Evolutionary conservation across 2,797 vertebrate genomes (phyloP), one percentile per base, ranked within the genome.

Genomic region (Sphenodon punctatus): DNA sequence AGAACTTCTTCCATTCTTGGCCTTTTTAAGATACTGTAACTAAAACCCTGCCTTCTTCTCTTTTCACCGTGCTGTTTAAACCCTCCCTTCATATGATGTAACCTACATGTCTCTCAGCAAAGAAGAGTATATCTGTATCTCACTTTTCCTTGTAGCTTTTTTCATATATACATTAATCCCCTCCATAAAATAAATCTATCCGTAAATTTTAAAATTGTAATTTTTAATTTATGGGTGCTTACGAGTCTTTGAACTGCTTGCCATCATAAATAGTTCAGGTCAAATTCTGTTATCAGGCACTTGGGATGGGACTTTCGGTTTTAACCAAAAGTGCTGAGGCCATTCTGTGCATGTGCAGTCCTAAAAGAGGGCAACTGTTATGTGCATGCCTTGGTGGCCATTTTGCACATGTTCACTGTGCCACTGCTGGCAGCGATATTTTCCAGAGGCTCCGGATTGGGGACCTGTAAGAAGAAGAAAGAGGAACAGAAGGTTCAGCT

Each of bases 221-320:
- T 86, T 46, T 38, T 51, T 48, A 53, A 20, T 17, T 1, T 0
- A 6, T 9, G 34, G 45, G 48, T 30, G 17, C 11, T 1, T 3
- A 17, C 38, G 14, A 2, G 10, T 12, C 20, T 51, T 7, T 45
- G 59, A 39, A 17, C 38, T 61, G 41, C 25, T 43, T 63, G 42
- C n/a, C 39, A 43, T 43, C 30, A 41, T 32, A 43, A 64, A 13
- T 19, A 61, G 17, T 10, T n/a, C 17, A 19, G 10, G n/a, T 42
- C 38, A 49, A 80, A 55, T 53, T 56, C 60, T 63, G 46, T 56
- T 66, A 49, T 32, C 68, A 22, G 2, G 48, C 17, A 27, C 66
- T 65, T n/a, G 42, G 10, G 12, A 71, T n/a, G n/a, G n/a, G n/a
- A n/a, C n/a, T n/a, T n/a, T n/a, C n/a, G n/a, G n/a, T n/a, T n/a